Conservation (phyloP, 2,797 vertebrate species). For the Oophaga sylvatica region DNA sequence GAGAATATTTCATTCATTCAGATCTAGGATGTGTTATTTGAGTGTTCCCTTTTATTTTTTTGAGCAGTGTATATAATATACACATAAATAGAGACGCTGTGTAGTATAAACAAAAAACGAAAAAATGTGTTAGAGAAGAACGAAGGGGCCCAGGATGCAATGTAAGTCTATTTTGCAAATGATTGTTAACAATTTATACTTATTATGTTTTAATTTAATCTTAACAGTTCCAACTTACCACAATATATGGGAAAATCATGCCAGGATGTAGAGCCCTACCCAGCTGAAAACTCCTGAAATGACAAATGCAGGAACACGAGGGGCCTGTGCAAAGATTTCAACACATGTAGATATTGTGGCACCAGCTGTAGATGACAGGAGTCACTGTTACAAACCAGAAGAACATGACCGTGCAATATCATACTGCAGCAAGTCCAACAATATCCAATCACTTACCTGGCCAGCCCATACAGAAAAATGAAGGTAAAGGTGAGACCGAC, state of each 20-base stretch:
- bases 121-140: too few relatives aligned
- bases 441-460: slow-evolving; percentile 74
- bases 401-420: background rate
- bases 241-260: slow-evolving; percentile 80
- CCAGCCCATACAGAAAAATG: slow-evolving; percentile 77
- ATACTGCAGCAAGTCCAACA: background rate
- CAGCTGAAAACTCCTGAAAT: slow-evolving; percentile 74
- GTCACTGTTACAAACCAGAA: background rate
- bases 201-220: background rate
- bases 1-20: too few relatives aligned
- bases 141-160: too few relatives aligned
- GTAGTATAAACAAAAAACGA: too few relatives aligned
- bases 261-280: slow-evolving; percentile 76
- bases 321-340: slow-evolving; percentile 80
- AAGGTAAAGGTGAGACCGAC: slow-evolving; percentile 75
- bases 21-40: too few relatives aligned
- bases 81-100: too few relatives aligned
- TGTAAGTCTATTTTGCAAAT: background rate
- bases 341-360: slow-evolving; percentile 72
- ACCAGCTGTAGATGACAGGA: slow-evolving; percentile 69
- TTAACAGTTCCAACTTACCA: slow-evolving; percentile 71
- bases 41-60: too few relatives aligned
- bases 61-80: too few relatives aligned
- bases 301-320: slow-evolving; percentile 75
- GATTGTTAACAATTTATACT: too few relatives aligned